Conservation (phyloP, 2,888 invertebrate species). For the Sarcophaga subvicina region DNA sequence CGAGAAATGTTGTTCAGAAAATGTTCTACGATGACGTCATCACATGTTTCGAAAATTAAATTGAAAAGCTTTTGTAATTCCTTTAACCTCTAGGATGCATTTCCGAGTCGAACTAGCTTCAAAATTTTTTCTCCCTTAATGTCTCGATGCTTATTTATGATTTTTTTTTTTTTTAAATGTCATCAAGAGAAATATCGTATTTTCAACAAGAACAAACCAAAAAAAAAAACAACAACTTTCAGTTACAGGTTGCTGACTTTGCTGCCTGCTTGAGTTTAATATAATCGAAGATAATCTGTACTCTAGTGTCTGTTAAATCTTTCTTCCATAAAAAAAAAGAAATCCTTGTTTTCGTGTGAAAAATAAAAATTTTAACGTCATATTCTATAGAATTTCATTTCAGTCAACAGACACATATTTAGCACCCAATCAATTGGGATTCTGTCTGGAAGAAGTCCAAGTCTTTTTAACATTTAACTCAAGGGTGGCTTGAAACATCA, state of each 20-base stretch:
- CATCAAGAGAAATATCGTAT: conserved; percentile 33
- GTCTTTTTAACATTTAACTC: conserved; percentile 52
- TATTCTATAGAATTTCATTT: conserved; percentile 22
- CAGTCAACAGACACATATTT: conserved; percentile 20
- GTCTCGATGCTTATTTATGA: conserved; percentile 5
- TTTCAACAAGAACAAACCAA: background rate
- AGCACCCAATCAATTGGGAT: conserved; percentile 31
- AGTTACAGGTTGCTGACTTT: conserved; percentile 46
- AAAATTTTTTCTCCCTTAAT: background rate
- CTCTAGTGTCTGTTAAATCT: conserved; percentile 34
- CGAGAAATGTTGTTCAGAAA: no score
- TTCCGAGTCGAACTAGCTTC: no score
- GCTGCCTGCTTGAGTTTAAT: conserved; percentile 14
- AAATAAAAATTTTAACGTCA: conserved; percentile 26
- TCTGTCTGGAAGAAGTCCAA: conserved; percentile 48
- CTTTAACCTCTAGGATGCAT: no score
- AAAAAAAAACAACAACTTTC: conserved; percentile 2
- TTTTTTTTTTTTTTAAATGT: conserved; percentile 10
- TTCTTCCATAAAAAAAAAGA: background rate
- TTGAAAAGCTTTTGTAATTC: no score
- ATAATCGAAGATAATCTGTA: conserved; percentile 23
- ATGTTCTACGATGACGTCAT: no score
- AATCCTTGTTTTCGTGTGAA: conserved; percentile 56
- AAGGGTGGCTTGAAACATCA: conserved; percentile 64
- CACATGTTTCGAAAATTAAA: no score